Evolutionary conservation across 2,797 vertebrate genomes (phyloP).

Genomic region (Miichthys miiuy): DNA sequence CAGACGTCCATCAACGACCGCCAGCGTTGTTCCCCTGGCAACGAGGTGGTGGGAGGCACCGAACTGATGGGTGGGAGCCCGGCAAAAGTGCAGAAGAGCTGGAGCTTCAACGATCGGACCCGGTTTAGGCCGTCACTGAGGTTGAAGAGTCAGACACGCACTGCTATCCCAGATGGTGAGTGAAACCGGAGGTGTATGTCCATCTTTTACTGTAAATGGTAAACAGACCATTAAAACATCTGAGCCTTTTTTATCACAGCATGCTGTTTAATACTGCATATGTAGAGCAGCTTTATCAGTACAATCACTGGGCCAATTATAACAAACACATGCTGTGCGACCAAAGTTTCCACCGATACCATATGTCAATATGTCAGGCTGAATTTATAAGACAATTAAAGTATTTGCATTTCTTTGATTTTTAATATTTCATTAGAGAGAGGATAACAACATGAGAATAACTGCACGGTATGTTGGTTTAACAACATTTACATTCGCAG

Average conservation of each 20-base stretch:
- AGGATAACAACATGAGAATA: no score
- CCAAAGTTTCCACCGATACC: neutral
- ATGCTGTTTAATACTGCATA: neutral
- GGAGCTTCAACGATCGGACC: conserved; percentile 99
- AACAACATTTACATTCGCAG: no score
- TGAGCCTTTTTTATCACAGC: neutral
- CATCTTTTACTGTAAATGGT: neutral
- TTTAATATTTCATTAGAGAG: neutral
- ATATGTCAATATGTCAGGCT: neutral
- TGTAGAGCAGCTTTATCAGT: neutral
- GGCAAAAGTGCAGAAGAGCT: conserved; percentile 98
- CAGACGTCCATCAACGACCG: conserved; percentile 92
- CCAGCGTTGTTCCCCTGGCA: conserved; percentile 87
- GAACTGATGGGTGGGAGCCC: conserved; percentile 90
- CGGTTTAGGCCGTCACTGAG: conserved; percentile 95
- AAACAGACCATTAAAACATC: neutral
- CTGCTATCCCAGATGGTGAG: conserved; percentile 90
- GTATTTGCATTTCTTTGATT: neutral
- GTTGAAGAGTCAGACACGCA: conserved; percentile 94
- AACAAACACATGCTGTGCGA: neutral
- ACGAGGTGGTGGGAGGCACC: conserved; percentile 81
- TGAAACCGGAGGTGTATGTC: neutral
- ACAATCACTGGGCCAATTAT: neutral
- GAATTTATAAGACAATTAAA: neutral
- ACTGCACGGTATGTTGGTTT: no score